phyloP scores from a whole-genome alignment of 2,888 invertebrate genomes.

The Allygus modestus region DNA sequence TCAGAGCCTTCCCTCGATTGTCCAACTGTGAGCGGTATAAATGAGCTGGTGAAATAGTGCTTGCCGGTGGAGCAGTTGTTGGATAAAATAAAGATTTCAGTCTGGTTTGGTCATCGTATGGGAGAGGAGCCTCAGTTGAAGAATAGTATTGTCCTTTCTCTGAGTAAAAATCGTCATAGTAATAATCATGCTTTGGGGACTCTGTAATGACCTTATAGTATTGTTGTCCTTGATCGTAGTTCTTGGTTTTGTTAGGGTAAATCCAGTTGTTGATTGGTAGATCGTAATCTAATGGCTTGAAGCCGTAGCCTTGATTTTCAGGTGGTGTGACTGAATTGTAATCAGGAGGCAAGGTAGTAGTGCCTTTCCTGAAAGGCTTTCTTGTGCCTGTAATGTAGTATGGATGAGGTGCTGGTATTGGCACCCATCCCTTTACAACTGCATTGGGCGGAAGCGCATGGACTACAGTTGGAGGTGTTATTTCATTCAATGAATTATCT shows the following conservation, averaged over 20 bases:
- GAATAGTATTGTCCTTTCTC: constrained; percentile 58
- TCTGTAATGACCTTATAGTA: constrained; percentile 34
- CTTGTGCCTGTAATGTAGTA: constrained; percentile 69
- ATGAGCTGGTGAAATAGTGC: constrained; percentile 47
- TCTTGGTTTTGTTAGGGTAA: constrained; percentile 60
- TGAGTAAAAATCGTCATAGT: constrained; percentile 53
- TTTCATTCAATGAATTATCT: constrained; percentile 66
- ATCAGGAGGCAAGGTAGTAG: constrained; percentile 55
- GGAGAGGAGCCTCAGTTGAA: constrained; percentile 42
- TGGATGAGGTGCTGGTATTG: constrained; percentile 70
- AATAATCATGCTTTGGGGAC: constrained; percentile 33
- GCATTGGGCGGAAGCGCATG: constrained; percentile 64
- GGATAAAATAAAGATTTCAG: constrained; percentile 51
- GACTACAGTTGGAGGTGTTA: constrained; percentile 65
- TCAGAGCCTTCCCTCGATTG: constrained; percentile 64
- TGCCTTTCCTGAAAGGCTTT: constrained; percentile 64
- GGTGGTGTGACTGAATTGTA: constrained; percentile 60
- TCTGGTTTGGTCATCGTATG: constrained; percentile 41
- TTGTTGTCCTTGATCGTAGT: constrained; percentile 56
- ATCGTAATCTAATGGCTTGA: constrained; percentile 59
- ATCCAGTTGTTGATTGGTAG: constrained; percentile 64
- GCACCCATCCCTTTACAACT: constrained; percentile 70
- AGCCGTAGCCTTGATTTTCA: constrained; percentile 40
- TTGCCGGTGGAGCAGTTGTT: constrained; percentile 36
- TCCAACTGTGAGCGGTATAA: constrained; percentile 39